phyloP scores from a whole-genome alignment of 2,113 vertebrate species.

The Corythoichthys haematopterus region DNA sequence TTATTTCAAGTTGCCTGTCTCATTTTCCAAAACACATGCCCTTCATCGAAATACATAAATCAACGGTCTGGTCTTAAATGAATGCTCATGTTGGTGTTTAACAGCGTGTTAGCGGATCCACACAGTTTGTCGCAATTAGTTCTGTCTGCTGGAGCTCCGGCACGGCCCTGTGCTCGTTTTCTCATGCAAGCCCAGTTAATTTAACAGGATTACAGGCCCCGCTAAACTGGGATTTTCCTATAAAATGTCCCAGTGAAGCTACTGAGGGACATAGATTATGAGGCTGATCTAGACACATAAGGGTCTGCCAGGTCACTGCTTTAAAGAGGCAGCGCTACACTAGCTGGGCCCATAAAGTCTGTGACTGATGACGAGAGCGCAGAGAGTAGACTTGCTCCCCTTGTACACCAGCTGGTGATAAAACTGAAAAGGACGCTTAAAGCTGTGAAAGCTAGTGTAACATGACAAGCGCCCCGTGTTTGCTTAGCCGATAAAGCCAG shows the following conservation, averaged over 20 bases:
- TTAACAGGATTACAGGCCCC: constrained; percentile 65
- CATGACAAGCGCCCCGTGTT: not conserved
- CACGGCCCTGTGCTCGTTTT: constrained; percentile 35
- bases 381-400: constrained; percentile 14
- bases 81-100: constrained; percentile 29
- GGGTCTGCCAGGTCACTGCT: constrained; percentile 30
- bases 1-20: too few relatives aligned
- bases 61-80: constrained; percentile 58
- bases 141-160: constrained; percentile 36
- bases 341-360: constrained; percentile 29
- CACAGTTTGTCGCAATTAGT: constrained; percentile 49
- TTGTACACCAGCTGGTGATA: constrained; percentile 14
- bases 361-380: constrained; percentile 12
- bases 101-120: constrained; percentile 43
- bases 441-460: constrained; percentile 3
- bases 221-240: constrained; percentile 52
- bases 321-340: constrained; percentile 31
- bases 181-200: constrained; percentile 40
- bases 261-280: constrained; percentile 48
- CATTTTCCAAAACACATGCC: not conserved
- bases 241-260: constrained; percentile 49
- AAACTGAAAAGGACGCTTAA: constrained; percentile 10
- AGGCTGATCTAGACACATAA: constrained; percentile 40
- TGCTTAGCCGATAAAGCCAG: not conserved
- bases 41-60: constrained; percentile 61